Evolutionary conservation across 2,888 invertebrate genomes (phyloP).

Genomic region (Morinoia aosen): DNA sequence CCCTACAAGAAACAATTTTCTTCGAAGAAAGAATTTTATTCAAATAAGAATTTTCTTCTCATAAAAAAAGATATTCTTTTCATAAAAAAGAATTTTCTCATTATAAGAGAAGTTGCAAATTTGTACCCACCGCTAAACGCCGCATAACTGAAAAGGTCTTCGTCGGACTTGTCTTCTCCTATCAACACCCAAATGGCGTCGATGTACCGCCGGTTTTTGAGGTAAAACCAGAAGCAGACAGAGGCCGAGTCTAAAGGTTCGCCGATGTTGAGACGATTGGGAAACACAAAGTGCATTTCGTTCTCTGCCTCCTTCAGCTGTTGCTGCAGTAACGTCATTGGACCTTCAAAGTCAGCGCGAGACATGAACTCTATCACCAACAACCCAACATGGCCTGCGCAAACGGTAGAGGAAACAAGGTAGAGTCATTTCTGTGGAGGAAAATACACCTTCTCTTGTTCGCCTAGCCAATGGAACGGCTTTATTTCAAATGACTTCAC

Average conservation of each 20-base stretch:
- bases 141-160: background rate
- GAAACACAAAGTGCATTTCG: background rate
- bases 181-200: constrained; percentile 28
- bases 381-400: background rate
- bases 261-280: background rate
- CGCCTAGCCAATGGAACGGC: no score
- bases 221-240: constrained; percentile 57
- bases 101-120: no score
- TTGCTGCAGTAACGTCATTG: background rate
- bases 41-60: no score
- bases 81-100: no score
- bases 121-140: background rate
- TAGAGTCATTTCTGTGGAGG: no score
- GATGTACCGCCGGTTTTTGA: constrained; percentile 46
- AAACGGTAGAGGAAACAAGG: no score
- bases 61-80: no score
- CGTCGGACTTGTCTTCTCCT: background rate
- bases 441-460: no score
- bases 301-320: background rate
- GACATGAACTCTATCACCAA: background rate
- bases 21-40: no score
- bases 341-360: background rate
- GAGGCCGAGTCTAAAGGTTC: background rate
- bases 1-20: no score
- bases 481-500: no score